Base-by-base conservation (phyloP, 2,113 vertebrate genomes). In the Probosciger aterrimus region DNA sequence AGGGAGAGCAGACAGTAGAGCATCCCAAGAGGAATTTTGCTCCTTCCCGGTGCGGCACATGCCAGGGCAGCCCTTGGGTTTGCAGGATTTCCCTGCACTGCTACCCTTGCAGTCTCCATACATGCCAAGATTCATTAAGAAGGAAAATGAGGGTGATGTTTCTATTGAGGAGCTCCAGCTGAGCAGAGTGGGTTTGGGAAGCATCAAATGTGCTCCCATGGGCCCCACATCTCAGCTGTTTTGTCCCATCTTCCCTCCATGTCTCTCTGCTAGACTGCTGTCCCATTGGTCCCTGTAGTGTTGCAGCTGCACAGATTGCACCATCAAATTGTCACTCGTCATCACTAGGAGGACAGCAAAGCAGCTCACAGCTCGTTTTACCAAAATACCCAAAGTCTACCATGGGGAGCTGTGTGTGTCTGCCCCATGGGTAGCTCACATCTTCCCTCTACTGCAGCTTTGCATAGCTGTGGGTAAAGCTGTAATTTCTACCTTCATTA, bases 31-130 rank as follows among this genome's bases (percentile, higher is more conserved):
- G 27, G 16, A 57, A 14, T 76, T 68, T 49, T 15, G 11, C 52
- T 84, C 12, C 13, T 71, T 70, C 28, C 11, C 55, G 63, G 10
- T 9, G 44, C 0, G 1, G 41, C 3, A 0, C 8, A 5, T 13
- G 13, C 28, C 4, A 41, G 41, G 41, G 41, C 41, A 41, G 14
- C 13, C 41, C n/a, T 52, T 1, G 3, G 11, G 23, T 82, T 69
- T 57, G 11, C 35, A 35, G 25, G 23, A 13, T 79, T 52, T 78
- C 41, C 6, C 33, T 35, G 3, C 46, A 30, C 12, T 76, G 9
- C 35, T 69, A 14, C 14, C 46, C 46, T 78, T 39, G 7, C 41
- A 68, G 43, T 79, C 62, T 64, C 0, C 0, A 20, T 44, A 11
- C 14, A 53, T 37, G 13, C 78, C 31, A 63, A 49, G 50, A 69